Base-by-base conservation (phyloP, 2,888 invertebrate species). In the Drosophila anceps region DNA sequence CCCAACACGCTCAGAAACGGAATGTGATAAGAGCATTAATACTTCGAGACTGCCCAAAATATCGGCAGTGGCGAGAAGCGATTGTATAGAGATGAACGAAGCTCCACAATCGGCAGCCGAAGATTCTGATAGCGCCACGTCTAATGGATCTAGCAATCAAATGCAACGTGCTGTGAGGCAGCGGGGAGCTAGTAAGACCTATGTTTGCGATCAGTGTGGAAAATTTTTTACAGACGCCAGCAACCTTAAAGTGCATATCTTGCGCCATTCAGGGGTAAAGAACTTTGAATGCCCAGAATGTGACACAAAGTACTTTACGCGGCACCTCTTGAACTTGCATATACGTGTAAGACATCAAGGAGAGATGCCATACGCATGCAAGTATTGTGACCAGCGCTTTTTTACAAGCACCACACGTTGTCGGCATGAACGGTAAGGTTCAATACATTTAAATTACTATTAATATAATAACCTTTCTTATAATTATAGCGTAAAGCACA, bases 351-450 rank as follows among this genome's bases (percentile, higher is more conserved):
- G 57, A 1, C 92, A 92, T 62, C 88, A 90, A 0, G 92, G 91
- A 53, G 90, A 91, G 2, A 92, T 87, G 58, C 92, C 91, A 9
- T 91, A 88, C 37, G 80, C 79, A 39, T 91, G 91, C 48, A 74
- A 78, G 44, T 86, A 79, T 53, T 91, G 91, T 41, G 87, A 84
- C 41, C 81, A 85, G 2, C 82, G 84, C 12, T 91, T 91, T 48
- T 84, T 82, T 20, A 90, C 91, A n/a, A 80, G 91, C 24, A 90
- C 89, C 60, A 81, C 84, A 9, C 79, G 87, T 1, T 87, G 84
- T 53, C 83, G 90, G 5, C 91, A 91, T 54, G 91, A 91, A 65
- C 80, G 89, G 91, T 91, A 27, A 27, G 41, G 13, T 12, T 43
- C n/a, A 31, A 18, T 4, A 29, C 39, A 13, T n/a, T 50, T 33